Conservation (phyloP, 2,113 vertebrate genomes). For the Eolophus roseicapilla region DNA sequence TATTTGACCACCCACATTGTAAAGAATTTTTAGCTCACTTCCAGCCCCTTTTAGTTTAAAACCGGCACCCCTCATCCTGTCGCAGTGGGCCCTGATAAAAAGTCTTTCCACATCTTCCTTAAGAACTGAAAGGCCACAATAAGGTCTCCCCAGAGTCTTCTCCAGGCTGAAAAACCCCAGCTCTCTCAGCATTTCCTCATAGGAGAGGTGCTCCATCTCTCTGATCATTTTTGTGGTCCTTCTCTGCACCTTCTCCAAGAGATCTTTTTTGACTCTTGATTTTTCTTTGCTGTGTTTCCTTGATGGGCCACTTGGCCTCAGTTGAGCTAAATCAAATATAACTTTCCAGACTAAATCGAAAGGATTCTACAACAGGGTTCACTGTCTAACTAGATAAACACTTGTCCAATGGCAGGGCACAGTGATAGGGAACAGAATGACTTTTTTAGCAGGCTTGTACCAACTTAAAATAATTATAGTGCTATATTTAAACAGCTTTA, state of each 20-base stretch:
- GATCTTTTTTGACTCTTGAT: background rate
- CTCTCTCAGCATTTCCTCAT: background rate
- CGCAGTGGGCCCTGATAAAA: background rate
- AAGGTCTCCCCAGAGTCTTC: background rate
- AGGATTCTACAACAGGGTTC: background rate
- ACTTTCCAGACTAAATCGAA: background rate
- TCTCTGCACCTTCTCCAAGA: background rate
- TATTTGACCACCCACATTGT: background rate
- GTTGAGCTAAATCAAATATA: background rate
- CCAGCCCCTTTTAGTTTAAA: background rate
- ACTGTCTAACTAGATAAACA: background rate
- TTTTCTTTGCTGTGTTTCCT: background rate
- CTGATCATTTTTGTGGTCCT: background rate
- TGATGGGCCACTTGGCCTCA: background rate
- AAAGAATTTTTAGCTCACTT: background rate
- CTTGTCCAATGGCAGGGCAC: background rate
- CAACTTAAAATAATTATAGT: background rate
- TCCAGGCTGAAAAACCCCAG: background rate
- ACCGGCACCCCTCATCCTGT: background rate
- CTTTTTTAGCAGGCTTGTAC: background rate
- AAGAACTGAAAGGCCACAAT: background rate
- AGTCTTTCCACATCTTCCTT: background rate
- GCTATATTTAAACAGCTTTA: background rate
- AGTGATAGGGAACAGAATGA: background rate
- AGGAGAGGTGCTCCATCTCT: background rate